Evolutionary conservation across 2,888 invertebrate species (phyloP).

Genomic region (Drosophila picticornis): DNA sequence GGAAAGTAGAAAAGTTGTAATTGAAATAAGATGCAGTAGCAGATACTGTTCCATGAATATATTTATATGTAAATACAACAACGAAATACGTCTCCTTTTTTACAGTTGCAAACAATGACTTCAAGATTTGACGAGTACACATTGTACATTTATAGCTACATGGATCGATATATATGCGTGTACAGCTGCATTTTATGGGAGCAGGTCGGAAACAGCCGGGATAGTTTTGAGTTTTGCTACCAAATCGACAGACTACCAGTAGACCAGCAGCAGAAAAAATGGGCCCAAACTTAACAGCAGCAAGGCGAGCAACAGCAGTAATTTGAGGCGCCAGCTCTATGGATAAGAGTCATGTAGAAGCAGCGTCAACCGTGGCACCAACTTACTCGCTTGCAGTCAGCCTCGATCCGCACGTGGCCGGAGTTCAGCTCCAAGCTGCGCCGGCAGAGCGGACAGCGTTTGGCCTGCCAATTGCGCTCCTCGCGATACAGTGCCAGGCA

Average conservation of each 20-base stretch:
- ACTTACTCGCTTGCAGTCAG: slow-evolving; percentile 25
- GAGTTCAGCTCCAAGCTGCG: slow-evolving; percentile 16
- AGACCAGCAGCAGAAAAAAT: slow-evolving; percentile 58
- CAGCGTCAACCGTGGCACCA: background rate
- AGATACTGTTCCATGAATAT: slow-evolving; percentile 11
- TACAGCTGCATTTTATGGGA: background rate
- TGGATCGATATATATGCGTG: background rate
- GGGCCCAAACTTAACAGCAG: slow-evolving; percentile 54
- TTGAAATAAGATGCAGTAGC: slow-evolving; percentile 32
- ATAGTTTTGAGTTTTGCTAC: background rate
- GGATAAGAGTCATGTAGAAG: background rate
- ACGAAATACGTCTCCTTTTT: slow-evolving; percentile 25
- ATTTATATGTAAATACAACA: background rate
- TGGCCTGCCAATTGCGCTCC: slow-evolving; percentile 55
- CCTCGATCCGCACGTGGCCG: background rate
- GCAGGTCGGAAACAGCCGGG: background rate
- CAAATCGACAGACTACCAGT: slow-evolving; percentile 46
- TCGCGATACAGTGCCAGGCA: slow-evolving; percentile 50
- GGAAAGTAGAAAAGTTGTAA: slow-evolving; percentile 43
- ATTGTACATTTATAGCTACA: background rate
- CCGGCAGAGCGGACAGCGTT: slow-evolving; percentile 61
- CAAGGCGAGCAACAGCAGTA: slow-evolving; percentile 43
- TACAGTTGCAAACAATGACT: slow-evolving; percentile 8
- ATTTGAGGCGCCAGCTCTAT: slow-evolving; percentile 44
- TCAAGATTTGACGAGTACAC: background rate